phyloP scores from a whole-genome alignment of 2,888 invertebrate genomes.

The Pycnomerus fuliginosus region DNA sequence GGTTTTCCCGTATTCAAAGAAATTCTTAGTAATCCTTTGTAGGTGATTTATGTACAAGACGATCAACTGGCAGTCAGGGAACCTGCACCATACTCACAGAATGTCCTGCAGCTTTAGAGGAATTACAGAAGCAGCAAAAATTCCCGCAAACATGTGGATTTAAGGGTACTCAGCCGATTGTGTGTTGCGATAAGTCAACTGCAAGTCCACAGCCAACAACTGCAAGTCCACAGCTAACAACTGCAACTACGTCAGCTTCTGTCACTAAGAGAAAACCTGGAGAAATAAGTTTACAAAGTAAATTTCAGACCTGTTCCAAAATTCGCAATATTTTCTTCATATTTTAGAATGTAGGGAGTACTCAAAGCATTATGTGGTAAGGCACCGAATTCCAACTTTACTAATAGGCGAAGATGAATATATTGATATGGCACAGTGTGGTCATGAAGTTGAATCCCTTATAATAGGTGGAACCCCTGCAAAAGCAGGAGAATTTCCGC shows the following conservation, averaged over 20 bases:
- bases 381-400: background rate
- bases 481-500: slow-evolving; percentile 14
- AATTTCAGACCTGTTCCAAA: background rate
- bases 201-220: background rate
- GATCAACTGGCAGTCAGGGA: background rate
- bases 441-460: slow-evolving; percentile 4
- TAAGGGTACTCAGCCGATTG: background rate
- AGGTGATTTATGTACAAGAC: background rate
- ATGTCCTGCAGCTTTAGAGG: background rate
- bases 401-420: background rate
- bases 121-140: background rate
- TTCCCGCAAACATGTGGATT: slow-evolving; percentile 1
- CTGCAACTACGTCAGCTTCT: background rate
- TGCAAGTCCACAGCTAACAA: background rate
- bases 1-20: too few species aligned
- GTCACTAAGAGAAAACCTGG: background rate
- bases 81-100: background rate
- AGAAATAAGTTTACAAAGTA: background rate
- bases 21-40: too few species aligned
- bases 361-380: background rate
- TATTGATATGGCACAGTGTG: slow-evolving; percentile 3
- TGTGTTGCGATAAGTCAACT: background rate
- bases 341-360: slow-evolving; percentile 2
- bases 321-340: background rate
- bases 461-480: slow-evolving; percentile 10